Percentiles rank a stretch among this genome's conserved stretches.
Conservation (phyloP, 2,113 vertebrate species). For the Eublepharis macularius region DNA sequence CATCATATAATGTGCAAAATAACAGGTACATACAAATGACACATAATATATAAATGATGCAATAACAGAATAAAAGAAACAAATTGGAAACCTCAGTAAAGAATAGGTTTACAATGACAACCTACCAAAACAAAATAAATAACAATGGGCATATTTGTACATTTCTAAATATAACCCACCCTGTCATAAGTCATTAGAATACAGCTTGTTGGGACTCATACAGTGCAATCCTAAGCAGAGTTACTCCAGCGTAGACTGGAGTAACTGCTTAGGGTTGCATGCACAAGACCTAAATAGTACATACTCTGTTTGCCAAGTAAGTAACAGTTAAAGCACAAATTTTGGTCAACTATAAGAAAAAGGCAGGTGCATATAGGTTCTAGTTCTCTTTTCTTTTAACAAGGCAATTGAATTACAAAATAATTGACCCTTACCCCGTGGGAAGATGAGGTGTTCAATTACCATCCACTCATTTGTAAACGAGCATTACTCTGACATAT, state of each 20-base stretch:
- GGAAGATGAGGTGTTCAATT: neutral
- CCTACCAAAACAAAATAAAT: too few relatives aligned
- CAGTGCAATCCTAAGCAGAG: neutral
- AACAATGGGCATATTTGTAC: neutral
- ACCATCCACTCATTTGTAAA: neutral
- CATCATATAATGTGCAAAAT: too few relatives aligned
- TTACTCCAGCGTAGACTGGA: neutral
- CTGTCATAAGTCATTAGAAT: neutral
- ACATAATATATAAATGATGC: too few relatives aligned
- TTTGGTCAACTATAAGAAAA: neutral
- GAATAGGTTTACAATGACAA: too few relatives aligned
- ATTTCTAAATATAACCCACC: neutral
- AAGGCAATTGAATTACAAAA: neutral
- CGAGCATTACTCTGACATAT: neutral
- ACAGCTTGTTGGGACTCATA: neutral
- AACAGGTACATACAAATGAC: too few relatives aligned
- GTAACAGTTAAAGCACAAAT: neutral
- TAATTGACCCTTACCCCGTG: neutral
- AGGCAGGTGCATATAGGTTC: neutral
- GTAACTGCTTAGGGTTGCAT: neutral
- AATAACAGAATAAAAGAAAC: too few relatives aligned
- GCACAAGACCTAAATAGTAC: neutral
- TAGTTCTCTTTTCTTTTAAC: neutral
- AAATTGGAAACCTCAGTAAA: too few relatives aligned
- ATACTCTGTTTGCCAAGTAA: neutral